Base-by-base conservation (phyloP, 2,888 invertebrate genomes). In the Pristionchus fissidentatus region DNA sequence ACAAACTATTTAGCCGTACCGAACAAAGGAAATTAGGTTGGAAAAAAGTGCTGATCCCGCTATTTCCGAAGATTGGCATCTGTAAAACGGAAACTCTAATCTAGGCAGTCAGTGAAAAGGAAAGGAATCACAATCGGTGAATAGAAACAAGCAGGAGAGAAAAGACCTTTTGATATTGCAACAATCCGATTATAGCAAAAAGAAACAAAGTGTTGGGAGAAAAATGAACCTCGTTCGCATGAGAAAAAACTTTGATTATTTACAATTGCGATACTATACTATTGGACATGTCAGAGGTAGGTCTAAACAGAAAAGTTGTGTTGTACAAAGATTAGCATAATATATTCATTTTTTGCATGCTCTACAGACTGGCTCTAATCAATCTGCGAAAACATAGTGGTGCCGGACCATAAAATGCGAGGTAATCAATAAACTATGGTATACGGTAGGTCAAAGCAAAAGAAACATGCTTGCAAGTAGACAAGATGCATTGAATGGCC, bases 341-440 rank as follows among this genome's bases (percentile, higher is more conserved):
- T 41, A 70, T 41, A 70, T 70, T 38, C 70, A 70, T 41, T 41
- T 41, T 70, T n/a, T 3, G n/a, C 2, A 35, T n/a, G 3, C 3
- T 22, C 5, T 38, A 70, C 8, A 38, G n/a, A n/a, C 41, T 41
- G 43, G 38, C 41, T 70, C 70, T 8, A 26, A n/a, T 26, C 43
- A 38, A 66, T 38, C 26, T n/a, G n/a, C n/a, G 26, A 70, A 70
- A 41, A 70, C n/a, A n/a, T n/a, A n/a, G n/a, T n/a, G n/a, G n/a
- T n/a, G n/a, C 70, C 70, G 70, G 38, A 70, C 70, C 70, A 70
- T 70, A 70, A 70, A 41, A 43, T n/a, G n/a, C 32, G 70, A 70
- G 70, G 70, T 70, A 41, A 70, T 41, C 41, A 70, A n/a, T n/a
- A n/a, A n/a, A n/a, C n/a, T n/a, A n/a, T n/a, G n/a, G n/a, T n/a